Conservation (phyloP, 1,140 invertebrate species). For the Hyposmocoma kahamanoa region DNA sequence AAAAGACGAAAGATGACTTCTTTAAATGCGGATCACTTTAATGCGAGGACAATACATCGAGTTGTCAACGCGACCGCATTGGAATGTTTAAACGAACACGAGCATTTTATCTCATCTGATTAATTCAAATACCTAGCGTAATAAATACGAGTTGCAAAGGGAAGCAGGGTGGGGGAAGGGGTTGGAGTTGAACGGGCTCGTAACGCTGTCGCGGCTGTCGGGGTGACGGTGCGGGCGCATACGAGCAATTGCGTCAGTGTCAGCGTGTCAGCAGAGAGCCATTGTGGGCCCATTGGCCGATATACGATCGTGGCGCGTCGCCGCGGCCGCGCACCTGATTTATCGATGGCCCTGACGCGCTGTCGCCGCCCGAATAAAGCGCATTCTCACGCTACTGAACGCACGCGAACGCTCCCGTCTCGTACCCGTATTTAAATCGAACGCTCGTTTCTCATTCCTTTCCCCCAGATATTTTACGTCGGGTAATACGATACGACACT, state of each 20-base stretch:
- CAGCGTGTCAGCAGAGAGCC: conserved; percentile 54
- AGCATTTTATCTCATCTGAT: conserved; percentile 70
- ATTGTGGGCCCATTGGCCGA: conserved; percentile 59
- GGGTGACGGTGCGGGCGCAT: conserved; percentile 41
- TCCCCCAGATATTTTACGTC: conserved; percentile 72
- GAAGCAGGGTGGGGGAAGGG: conserved; percentile 23
- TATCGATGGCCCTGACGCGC: conserved; percentile 62
- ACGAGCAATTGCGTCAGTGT: conserved; percentile 67
- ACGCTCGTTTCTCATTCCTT: conserved; percentile 69
- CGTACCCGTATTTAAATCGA: conserved; percentile 64
- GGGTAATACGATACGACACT: conserved; percentile 72
- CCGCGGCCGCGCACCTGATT: conserved; percentile 54
- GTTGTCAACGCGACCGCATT: conserved; percentile 65
- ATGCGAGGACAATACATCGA: conserved; percentile 69
- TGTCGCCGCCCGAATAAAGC: conserved; percentile 62
- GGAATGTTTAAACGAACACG: conserved; percentile 64
- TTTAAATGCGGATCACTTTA: conserved; percentile 56
- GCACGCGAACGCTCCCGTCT: conserved; percentile 64
- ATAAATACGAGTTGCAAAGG: conserved; percentile 63
- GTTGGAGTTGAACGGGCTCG: conserved; percentile 21
- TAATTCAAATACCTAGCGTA: conserved; percentile 72
- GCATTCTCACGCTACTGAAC: conserved; percentile 71
- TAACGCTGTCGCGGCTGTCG: conserved; percentile 26
- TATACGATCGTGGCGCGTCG: conserved; percentile 55
- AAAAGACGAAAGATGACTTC: conserved; percentile 52